These are phyloP conservation scores for Adoxophyes honmai DNA, from an alignment of 1,140 invertebrate genomes.

Conservation along the genomic window DNA sequence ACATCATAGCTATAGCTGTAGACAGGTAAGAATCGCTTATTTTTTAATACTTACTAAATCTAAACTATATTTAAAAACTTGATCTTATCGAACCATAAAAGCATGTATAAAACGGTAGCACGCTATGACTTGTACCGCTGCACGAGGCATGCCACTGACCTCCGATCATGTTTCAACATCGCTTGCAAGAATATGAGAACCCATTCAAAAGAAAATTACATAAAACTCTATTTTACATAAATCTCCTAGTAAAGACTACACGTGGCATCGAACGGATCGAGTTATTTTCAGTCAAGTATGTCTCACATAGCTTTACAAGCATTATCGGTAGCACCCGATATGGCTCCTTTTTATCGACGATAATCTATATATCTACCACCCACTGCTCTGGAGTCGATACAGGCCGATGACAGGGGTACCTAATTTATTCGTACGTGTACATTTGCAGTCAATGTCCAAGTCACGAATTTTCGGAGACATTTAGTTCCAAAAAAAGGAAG, in stretches of 20 bases:
- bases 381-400: no score
- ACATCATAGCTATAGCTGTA: slow-evolving; percentile 88
- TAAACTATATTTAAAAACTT: no score
- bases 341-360: not conserved
- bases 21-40: slow-evolving; percentile 78
- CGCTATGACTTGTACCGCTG: not conserved
- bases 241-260: no score
- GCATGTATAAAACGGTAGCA: not conserved
- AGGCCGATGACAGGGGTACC: no score
- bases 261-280: not conserved
- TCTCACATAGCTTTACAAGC: not conserved
- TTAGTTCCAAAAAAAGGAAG: no score
- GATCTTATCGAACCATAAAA: no score
- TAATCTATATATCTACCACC: no score
- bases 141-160: slow-evolving; percentile 6
- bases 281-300: not conserved
- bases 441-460: not conserved
- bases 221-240: no score
- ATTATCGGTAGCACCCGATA: slow-evolving; percentile 1
- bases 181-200: slow-evolving; percentile 3
- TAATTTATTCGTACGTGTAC: not conserved
- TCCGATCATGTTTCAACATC: not conserved
- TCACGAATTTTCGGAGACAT: no score
- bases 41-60: not conserved
- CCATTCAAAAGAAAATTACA: not conserved